Conservation (phyloP, 2,888 invertebrate genomes). For the Adela reaumurella region DNA sequence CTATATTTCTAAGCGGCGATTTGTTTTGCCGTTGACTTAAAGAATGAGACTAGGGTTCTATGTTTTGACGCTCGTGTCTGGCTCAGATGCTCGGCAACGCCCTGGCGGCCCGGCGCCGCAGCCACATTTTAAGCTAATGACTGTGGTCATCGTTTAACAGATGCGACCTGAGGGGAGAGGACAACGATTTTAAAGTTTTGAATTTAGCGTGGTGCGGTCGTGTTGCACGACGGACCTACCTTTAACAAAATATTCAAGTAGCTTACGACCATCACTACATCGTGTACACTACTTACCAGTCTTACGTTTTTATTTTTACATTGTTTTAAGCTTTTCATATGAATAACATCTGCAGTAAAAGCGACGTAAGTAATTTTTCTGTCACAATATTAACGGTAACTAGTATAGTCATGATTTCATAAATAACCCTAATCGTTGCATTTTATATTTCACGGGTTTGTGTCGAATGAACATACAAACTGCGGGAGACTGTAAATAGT, state of each 20-base stretch:
- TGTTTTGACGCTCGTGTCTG: conserved; percentile 12
- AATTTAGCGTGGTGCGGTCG: not conserved
- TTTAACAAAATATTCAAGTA: not conserved
- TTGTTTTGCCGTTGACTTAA: conserved; percentile 18
- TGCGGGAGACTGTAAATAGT: conserved; percentile 52
- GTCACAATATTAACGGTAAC: conserved; percentile 35
- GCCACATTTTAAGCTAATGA: conserved; percentile 16
- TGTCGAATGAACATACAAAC: conserved; percentile 45
- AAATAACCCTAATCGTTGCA: conserved; percentile 47
- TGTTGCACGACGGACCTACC: not conserved
- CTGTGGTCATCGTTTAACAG: conserved; percentile 14
- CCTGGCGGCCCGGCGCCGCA: conserved; percentile 11
- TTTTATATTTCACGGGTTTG: conserved; percentile 48
- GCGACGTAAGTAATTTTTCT: conserved; percentile 14
- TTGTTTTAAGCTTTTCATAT: not conserved
- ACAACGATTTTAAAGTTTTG: conserved; percentile 14
- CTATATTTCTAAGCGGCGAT: conserved; percentile 39
- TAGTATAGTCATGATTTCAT: conserved; percentile 42
- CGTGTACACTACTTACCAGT: not conserved
- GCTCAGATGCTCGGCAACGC: conserved; percentile 18
- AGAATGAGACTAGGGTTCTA: conserved; percentile 20
- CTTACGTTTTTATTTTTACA: not conserved
- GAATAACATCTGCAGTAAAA: not conserved
- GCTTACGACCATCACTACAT: not conserved
- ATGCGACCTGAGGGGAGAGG: conserved; percentile 37